Conservation (phyloP, 2,888 invertebrate species). For the Ischnus inquisitorius region DNA sequence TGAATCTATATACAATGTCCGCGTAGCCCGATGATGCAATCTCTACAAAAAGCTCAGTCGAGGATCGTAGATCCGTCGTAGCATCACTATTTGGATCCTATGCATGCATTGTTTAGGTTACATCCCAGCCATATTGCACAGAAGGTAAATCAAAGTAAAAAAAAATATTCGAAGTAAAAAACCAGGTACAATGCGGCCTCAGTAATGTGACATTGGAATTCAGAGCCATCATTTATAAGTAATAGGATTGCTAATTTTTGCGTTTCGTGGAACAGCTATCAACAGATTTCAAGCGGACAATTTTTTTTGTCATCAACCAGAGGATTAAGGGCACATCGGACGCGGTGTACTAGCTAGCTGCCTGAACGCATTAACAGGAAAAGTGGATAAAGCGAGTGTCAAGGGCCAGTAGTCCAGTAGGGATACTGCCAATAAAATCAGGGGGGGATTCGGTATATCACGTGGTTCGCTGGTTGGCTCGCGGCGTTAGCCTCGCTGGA, state of each 20-base stretch:
- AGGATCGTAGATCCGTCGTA: background rate
- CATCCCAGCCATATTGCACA: background rate
- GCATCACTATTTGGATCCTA: background rate
- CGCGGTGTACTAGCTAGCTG: slow-evolving; percentile 38
- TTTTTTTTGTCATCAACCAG: slow-evolving; percentile 13
- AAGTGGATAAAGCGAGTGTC: slow-evolving; percentile 79
- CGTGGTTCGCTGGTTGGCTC: slow-evolving; percentile 72
- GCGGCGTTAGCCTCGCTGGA: slow-evolving; percentile 29
- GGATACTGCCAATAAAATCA: slow-evolving; percentile 79
- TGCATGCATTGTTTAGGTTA: background rate
- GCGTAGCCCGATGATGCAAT: background rate
- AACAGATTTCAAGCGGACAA: background rate
- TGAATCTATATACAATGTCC: background rate
- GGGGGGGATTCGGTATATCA: slow-evolving; percentile 77
- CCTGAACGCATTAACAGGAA: slow-evolving; percentile 76
- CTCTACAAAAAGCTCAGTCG: background rate
- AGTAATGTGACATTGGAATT: background rate
- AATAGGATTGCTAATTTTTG: background rate
- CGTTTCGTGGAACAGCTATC: background rate
- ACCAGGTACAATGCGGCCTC: background rate
- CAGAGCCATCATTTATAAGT: background rate
- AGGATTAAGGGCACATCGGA: slow-evolving; percentile 1
- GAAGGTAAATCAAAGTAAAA: background rate
- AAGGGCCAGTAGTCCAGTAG: slow-evolving; percentile 69
- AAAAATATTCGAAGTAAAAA: background rate